Conservation (phyloP, 2,888 invertebrate species). For the Calephelis perditalis region DNA sequence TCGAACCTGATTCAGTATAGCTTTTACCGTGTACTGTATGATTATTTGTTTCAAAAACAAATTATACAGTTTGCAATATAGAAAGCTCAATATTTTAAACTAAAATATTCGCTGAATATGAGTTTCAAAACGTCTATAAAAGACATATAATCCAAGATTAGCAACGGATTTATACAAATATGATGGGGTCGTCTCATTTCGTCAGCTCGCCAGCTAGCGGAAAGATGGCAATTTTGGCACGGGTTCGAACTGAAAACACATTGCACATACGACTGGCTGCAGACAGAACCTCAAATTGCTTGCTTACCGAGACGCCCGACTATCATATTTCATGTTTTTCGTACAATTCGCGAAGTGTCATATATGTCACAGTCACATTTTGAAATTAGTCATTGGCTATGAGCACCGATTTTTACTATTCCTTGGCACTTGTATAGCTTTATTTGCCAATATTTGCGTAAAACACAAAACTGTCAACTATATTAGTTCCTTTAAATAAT, state of each 20-base stretch:
- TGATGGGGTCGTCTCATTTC: constrained; percentile 25
- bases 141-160: constrained; percentile 23
- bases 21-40: too few species aligned
- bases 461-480: too few species aligned
- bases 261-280: constrained; percentile 40
- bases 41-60: too few species aligned
- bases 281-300: constrained; percentile 69
- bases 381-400: constrained; percentile 21
- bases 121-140: constrained; percentile 4
- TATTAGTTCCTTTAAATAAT: too few species aligned
- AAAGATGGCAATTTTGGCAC: constrained; percentile 70
- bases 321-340: constrained; percentile 59
- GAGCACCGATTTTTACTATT: too few species aligned
- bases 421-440: too few species aligned
- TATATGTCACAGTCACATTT: constrained; percentile 37
- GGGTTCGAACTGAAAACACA: constrained; percentile 45
- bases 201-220: constrained; percentile 38
- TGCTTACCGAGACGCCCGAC: constrained; percentile 59
- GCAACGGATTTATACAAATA: constrained; percentile 22
- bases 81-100: background rate
- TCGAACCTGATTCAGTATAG: too few species aligned
- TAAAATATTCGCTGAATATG: constrained; percentile 22
- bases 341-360: constrained; percentile 45
- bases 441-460: too few species aligned
- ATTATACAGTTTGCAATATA: too few species aligned